Conservation (phyloP, 1,140 invertebrate species). For the Ceratina japonica region DNA sequence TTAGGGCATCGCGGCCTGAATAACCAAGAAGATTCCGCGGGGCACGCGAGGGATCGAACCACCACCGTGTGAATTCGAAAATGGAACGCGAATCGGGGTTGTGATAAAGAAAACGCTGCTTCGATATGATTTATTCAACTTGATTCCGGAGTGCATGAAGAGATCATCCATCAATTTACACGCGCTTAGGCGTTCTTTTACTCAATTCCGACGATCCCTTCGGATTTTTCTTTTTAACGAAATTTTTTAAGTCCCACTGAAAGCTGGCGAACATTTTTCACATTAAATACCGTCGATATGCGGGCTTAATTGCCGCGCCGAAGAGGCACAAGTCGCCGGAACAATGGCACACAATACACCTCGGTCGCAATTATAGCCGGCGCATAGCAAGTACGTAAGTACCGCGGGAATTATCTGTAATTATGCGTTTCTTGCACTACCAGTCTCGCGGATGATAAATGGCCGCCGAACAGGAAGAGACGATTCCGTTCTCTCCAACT, state of each 20-base stretch:
- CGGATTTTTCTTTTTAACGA: not conserved
- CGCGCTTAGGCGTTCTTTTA: no score
- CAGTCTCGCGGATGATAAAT: slow-evolving; percentile 54
- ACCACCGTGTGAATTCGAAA: slow-evolving; percentile 62
- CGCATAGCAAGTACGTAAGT: slow-evolving; percentile 51
- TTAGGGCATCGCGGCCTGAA: slow-evolving; percentile 67
- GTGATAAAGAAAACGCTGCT: not conserved
- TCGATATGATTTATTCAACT: not conserved
- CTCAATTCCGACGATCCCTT: no score
- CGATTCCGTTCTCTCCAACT: slow-evolving; percentile 40
- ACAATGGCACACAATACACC: slow-evolving; percentile 32
- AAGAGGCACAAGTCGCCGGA: slow-evolving; percentile 34
- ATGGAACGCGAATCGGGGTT: slow-evolving; percentile 24
- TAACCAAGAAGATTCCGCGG: slow-evolving; percentile 67
- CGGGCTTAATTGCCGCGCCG: slow-evolving; percentile 22
- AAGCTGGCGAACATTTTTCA: not conserved
- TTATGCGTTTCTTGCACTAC: slow-evolving; percentile 57
- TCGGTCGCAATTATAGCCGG: slow-evolving; percentile 49
- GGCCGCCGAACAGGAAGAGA: slow-evolving; percentile 45
- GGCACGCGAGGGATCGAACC: slow-evolving; percentile 63
- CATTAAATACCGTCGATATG: slow-evolving; percentile 17
- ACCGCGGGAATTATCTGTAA: slow-evolving; percentile 56
- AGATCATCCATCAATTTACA: no score
- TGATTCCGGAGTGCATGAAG: not conserved
- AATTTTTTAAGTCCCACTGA: no score